phyloP scores from a whole-genome alignment of 2,113 vertebrate species.

The Phylloscopus trochilus region DNA sequence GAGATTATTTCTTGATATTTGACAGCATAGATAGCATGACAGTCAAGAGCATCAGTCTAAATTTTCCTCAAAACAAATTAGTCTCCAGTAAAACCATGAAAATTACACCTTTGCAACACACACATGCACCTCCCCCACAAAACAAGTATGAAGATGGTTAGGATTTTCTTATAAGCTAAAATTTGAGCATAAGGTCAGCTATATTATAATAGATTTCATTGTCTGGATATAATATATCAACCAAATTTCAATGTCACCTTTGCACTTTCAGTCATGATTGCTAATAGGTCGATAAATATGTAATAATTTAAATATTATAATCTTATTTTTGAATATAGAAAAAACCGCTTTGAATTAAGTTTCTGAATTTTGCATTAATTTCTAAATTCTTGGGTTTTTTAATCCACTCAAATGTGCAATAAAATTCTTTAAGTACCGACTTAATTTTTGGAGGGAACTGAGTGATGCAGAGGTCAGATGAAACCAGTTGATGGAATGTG shows the following conservation, averaged over 20 bases:
- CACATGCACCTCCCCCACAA: background rate
- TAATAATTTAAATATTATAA: conserved; percentile 10
- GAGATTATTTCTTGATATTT: conserved; percentile 11
- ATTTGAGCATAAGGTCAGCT: conserved; percentile 21
- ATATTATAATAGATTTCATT: background rate
- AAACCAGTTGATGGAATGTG: background rate
- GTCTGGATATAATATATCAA: conserved; percentile 53
- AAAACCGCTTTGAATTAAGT: background rate
- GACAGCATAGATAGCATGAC: background rate
- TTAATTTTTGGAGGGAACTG: background rate
- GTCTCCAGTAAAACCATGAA: background rate
- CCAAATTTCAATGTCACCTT: conserved; percentile 41
- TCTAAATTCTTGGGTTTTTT: background rate
- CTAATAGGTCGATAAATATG: conserved; percentile 43
- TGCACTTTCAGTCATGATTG: background rate
- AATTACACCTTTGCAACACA: background rate
- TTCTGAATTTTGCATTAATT: background rate
- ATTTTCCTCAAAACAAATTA: background rate
- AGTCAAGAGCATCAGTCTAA: conserved; percentile 8
- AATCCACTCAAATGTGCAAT: background rate
- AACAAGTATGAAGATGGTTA: background rate
- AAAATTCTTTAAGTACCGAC: background rate
- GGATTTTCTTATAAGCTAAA: conserved; percentile 46
- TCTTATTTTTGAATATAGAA: conserved; percentile 18
- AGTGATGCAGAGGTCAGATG: background rate